Evolutionary conservation across 2,797 vertebrate genomes (phyloP), one percentile per base, ranked within the genome.

Genomic region (Choloepus didactylus): DNA sequence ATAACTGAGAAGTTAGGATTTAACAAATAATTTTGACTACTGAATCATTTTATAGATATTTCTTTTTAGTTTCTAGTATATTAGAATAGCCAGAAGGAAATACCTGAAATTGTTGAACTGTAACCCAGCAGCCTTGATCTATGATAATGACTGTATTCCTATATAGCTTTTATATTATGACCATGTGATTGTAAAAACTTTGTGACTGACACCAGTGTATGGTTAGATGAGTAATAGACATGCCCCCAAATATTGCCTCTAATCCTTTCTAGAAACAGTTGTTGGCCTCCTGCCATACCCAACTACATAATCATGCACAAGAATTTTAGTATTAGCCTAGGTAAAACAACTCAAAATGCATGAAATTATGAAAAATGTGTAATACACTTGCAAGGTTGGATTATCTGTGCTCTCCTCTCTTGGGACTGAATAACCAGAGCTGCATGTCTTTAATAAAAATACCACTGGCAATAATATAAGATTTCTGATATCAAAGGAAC

Each of bases 341-440:
- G 25, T 64, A 76, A 96, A 90, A 62, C 16, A 93, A 88, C 64
- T 92, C 51, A 89, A 93, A 94, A 91, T 70, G 54, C 69, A 85
- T 70, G 14, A 81, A 95, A 91, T 94, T 82, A 80, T 77, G 27
- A 93, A 95, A 84, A 87, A 94, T 73, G n/a, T 76, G 84, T 80
- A 66, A 80, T 67, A 5, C 27, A 60, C 41, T 46, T 56, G 21
- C 12, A 92, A 95, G 62, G 41, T 21, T 70, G 15, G 60, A 35
- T 79, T 35, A 94, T 62, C 77, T 90, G 76, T n/a, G 7, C 2
- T 69, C 35, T 6, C 35, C 23, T 96, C 27, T 92, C 59, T 59
- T 56, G 27, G 27, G 67, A 81, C 60, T 80, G 66, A 95, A 69
- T 90, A 82, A 90, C 3, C 49, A 38, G 16, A 72, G 56, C 18